A percentile compares a stretch with the other conserved stretches of the same genome.
phyloP scores from a whole-genome alignment of 2,888 invertebrate species.

The Glyphotaelius pellucidus region DNA sequence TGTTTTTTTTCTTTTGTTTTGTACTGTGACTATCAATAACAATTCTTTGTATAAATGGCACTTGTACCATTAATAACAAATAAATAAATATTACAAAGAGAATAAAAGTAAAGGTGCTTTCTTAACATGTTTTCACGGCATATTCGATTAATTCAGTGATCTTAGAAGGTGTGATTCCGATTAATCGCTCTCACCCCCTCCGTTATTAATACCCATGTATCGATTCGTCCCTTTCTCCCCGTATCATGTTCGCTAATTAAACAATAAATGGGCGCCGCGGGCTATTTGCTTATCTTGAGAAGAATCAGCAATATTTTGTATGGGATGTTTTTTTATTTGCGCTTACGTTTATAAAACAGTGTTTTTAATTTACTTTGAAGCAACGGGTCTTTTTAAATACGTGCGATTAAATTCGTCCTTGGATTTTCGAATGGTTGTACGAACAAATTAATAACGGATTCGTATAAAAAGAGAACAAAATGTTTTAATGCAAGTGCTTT shows the following conservation, averaged over 20 bases:
- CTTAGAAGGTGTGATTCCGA: slow-evolving; percentile 2
- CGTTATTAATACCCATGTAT: slow-evolving; percentile 18
- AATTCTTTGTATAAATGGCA: no score
- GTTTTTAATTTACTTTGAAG: no score
- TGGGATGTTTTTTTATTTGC: not conserved
- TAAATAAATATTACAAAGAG: not conserved
- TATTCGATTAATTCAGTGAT: slow-evolving; percentile 21
- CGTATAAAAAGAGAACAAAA: no score
- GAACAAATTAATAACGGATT: no score
- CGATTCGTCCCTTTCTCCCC: slow-evolving; percentile 49
- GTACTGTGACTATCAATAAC: no score
- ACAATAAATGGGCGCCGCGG: slow-evolving; percentile 58
- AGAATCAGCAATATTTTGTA: slow-evolving; percentile 28
- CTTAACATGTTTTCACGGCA: not conserved
- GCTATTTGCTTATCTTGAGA: slow-evolving; percentile 48
- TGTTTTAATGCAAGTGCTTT: no score
- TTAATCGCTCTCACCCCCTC: slow-evolving; percentile 30
- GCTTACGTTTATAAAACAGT: not conserved
- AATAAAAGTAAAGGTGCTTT: not conserved
- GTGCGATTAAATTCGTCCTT: no score
- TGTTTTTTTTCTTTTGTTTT: no score
- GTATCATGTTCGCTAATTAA: slow-evolving; percentile 57
- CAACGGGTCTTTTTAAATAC: no score
- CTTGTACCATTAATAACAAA: no score
- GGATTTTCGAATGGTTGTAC: no score